Conservation (phyloP, 2,113 vertebrate genomes). For the Heterochromis multidens region DNA sequence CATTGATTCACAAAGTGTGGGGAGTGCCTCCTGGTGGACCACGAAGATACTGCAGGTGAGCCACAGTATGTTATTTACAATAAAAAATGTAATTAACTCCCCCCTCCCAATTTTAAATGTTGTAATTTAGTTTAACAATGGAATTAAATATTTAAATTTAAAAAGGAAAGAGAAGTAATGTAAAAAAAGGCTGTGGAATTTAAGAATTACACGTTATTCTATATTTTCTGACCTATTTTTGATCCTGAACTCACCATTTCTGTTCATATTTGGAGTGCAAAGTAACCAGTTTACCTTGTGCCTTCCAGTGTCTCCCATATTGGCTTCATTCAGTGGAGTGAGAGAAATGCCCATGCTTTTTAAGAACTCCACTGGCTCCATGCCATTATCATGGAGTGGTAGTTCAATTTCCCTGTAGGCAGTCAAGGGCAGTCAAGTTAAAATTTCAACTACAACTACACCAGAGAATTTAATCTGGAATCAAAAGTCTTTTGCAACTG, state of each 20-base stretch:
- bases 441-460: not conserved
- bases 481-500: not conserved
- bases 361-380: conserved; percentile 80
- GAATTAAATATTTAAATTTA: not conserved
- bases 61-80: not conserved
- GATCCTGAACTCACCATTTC: not conserved
- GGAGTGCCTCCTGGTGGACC: not conserved
- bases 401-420: conserved; percentile 77
- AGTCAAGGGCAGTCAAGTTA: not conserved
- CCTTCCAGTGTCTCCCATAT: not conserved
- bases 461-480: not conserved
- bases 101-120: not conserved
- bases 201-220: not conserved
- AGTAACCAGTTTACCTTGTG: conserved; percentile 30
- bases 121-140: not conserved
- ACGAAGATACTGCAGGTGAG: not conserved
- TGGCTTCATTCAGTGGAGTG: conserved; percentile 67
- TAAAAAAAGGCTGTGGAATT: not conserved
- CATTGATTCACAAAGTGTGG: not conserved
- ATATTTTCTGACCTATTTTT: fast-evolving
- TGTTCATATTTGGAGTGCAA: not conserved
- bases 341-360: conserved; percentile 82
- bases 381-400: conserved; percentile 72
- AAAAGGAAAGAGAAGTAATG: not conserved
- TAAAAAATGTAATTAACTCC: not conserved